Conservation (phyloP, 2,888 invertebrate species). For the Cataglyphis altisquamis region DNA sequence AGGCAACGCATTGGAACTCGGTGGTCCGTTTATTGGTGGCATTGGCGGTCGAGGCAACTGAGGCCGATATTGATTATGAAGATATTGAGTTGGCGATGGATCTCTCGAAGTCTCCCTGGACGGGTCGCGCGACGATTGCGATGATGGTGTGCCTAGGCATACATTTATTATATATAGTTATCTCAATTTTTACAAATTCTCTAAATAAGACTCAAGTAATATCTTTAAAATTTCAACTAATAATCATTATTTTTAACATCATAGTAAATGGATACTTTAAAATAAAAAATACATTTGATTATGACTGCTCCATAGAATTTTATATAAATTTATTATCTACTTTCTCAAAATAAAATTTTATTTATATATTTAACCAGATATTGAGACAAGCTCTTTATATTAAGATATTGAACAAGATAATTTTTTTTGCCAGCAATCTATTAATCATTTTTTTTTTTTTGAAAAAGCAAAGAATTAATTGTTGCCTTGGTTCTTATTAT, state of each 20-base stretch:
- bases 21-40: conserved; percentile 79
- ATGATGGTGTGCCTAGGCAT: conserved; percentile 84
- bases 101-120: conserved; percentile 85
- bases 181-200: conserved; percentile 14
- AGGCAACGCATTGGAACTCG: conserved; percentile 51
- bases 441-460: not conserved
- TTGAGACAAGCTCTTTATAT: not conserved
- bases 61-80: conserved; percentile 80
- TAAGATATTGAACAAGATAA: not conserved
- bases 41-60: conserved; percentile 78
- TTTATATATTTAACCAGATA: not conserved
- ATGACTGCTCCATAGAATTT: not conserved
- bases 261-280: not conserved
- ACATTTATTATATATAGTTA: not conserved
- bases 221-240: conserved; percentile 1
- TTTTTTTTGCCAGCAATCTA: not conserved
- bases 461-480: not conserved
- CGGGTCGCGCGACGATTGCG: conserved; percentile 87
- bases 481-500: not conserved
- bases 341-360: conserved; percentile 3
- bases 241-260: not conserved
- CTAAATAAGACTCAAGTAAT: not conserved
- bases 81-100: conserved; percentile 84
- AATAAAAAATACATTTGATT: not conserved
- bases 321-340: not conserved